phyloP scores from a whole-genome alignment of 1,140 invertebrate genomes.

The Sesamia nonagrioides region DNA sequence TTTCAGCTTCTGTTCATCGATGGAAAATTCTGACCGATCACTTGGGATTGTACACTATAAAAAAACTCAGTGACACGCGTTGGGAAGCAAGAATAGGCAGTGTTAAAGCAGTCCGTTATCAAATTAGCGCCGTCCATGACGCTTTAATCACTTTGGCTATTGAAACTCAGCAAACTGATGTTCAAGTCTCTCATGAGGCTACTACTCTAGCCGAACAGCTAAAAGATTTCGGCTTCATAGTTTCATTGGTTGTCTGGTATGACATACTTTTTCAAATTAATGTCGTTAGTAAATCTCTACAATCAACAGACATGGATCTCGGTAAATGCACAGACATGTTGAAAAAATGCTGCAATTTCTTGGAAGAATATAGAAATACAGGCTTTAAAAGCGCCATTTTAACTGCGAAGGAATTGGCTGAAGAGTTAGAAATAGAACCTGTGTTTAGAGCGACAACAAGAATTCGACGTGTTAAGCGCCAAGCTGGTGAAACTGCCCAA shows the following conservation, averaged over 20 bases:
- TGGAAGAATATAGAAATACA: conserved; percentile 68
- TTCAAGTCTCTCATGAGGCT: conserved; percentile 61
- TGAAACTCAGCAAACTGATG: conserved; percentile 62
- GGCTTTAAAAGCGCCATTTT: conserved; percentile 63
- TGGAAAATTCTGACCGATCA: conserved; percentile 60
- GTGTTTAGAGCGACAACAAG: conserved; percentile 53
- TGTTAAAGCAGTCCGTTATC: conserved; percentile 42
- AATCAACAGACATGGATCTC: conserved; percentile 60
- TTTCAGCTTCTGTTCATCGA: conserved; percentile 59
- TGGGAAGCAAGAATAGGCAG: conserved; percentile 57
- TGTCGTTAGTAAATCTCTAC: conserved; percentile 66
- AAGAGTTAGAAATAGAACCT: conserved; percentile 60
- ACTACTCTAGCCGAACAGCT: conserved; percentile 51
- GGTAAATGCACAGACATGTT: conserved; percentile 64
- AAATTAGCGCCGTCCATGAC: conserved; percentile 11
- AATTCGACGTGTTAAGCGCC: conserved; percentile 52
- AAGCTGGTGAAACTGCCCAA: conserved; percentile 57
- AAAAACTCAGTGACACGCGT: conserved; percentile 59
- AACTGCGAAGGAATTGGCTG: conserved; percentile 62
- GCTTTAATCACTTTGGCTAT: conserved; percentile 60
- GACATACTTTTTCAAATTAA: conserved; percentile 61
- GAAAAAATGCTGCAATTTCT: conserved; percentile 58
- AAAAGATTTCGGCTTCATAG: conserved; percentile 57
- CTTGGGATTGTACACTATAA: conserved; percentile 54
- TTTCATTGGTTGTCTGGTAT: conserved; percentile 67